Evolutionary conservation across 2,113 vertebrate genomes (phyloP).

Genomic region (Silurus glanis): DNA sequence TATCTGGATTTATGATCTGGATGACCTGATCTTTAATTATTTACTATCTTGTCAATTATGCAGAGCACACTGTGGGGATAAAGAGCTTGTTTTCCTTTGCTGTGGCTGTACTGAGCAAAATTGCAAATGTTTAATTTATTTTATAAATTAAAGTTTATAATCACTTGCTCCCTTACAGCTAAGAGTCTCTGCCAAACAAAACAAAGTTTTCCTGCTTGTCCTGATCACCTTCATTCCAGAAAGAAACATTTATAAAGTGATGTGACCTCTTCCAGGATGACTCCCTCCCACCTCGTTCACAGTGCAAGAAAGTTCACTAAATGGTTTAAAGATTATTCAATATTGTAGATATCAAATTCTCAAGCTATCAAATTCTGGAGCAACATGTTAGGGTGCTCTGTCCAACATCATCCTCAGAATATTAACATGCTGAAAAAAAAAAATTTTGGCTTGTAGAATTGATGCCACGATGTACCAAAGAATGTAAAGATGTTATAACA

Average conservation of each 20-base stretch:
- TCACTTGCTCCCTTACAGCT: background rate
- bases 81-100: background rate
- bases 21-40: too few relatives aligned
- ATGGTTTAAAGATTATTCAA: background rate
- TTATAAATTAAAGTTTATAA: background rate
- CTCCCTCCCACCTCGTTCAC: too few relatives aligned
- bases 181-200: background rate
- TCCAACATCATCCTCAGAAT: background rate
- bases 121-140: conserved; percentile 26
- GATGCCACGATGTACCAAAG: background rate
- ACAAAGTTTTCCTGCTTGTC: background rate
- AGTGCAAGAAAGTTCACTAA: background rate
- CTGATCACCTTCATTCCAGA: background rate
- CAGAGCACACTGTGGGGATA: background rate
- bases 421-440: background rate
- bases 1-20: background rate
- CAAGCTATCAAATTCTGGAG: background rate
- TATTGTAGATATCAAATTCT: background rate
- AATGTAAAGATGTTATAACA: background rate
- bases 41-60: background rate
- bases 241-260: background rate
- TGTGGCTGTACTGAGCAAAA: background rate
- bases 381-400: background rate
- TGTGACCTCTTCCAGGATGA: too few relatives aligned
- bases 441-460: background rate